Evolutionary conservation across 2,797 vertebrate genomes (phyloP).

Genomic region (Thamnophis elegans): DNA sequence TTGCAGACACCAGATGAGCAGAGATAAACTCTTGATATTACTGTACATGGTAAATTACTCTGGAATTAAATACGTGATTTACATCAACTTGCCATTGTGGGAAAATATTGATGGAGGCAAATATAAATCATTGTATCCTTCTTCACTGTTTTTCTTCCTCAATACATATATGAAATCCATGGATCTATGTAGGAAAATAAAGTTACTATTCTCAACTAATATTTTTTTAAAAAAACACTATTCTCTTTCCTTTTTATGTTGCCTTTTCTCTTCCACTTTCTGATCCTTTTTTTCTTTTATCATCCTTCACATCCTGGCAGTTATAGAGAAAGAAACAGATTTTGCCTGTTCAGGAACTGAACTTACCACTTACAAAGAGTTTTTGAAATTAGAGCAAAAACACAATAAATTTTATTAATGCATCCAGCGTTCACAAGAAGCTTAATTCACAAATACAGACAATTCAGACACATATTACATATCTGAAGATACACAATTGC

Average conservation of each 20-base stretch:
- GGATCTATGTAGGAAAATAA: background rate
- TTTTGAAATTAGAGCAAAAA: background rate
- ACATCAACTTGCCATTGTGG: background rate
- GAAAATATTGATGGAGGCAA: background rate
- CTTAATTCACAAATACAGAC: background rate
- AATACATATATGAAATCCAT: background rate
- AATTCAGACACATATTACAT: background rate
- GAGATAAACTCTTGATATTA: slow-evolving; percentile 26
- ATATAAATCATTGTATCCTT: background rate
- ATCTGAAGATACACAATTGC: background rate
- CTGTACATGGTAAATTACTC: slow-evolving; percentile 33
- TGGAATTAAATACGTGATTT: background rate
- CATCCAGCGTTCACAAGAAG: background rate
- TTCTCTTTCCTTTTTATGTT: background rate
- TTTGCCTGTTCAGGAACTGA: background rate
- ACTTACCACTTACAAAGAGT: background rate
- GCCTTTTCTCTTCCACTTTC: background rate
- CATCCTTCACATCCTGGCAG: background rate
- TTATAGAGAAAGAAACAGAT: background rate
- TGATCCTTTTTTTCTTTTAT: background rate
- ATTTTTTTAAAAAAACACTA: background rate
- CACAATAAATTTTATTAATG: background rate
- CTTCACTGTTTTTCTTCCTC: background rate
- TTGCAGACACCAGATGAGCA: slow-evolving; percentile 16
- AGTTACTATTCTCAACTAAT: background rate